Base-by-base conservation (phyloP, 2,797 vertebrate species). In the Karalla daura region DNA sequence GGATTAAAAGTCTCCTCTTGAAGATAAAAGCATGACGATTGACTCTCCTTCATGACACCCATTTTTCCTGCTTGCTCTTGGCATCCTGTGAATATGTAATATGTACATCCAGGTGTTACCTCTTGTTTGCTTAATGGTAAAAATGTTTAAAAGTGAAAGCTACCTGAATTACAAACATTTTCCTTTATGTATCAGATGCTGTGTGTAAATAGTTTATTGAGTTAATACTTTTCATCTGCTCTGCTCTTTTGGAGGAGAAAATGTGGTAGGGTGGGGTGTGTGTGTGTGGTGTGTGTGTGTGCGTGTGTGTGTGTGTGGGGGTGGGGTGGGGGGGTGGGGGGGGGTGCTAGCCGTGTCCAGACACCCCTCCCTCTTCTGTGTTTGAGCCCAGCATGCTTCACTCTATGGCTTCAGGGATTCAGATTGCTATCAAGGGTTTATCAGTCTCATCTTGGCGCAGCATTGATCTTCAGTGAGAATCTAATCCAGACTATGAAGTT, bases 401-500 rank as follows among this genome's bases (percentile, higher is more conserved):
- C 92, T 95, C 93, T 78, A 88, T 94, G 93, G 95, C 96, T 96
- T 95, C 92, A 87, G 95, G 95, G 95, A 96, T 96, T 97, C 96
- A 96, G 95, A 96, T 96, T 96, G 94, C 95, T 97, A 97, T 97
- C 95, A 96, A 94, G 95, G 95, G 94, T 96, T 98, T 96, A 98
- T 98, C 96, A 97, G 95, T 96, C 95, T 96, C 95, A 98, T 97
- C 96, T 97, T 95, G 94, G 95, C 89, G 93, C 95, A 87, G 95
- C 96, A 97, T 98, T 98, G 96, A 98, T 98, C 96, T 96, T 95
- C 94, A 92, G 95, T 93, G 94, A 95, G 96, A 96, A 98, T 98
- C 96, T 97, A 97, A 98, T 98, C 96, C 96, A 95, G 95, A 96
- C 96, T 96, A 98, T 97, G 96, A 98, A 97, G 96, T 96, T 96